Evolutionary conservation across 2,797 vertebrate species (phyloP).

Genomic region (Rousettus madagascariensis): DNA sequence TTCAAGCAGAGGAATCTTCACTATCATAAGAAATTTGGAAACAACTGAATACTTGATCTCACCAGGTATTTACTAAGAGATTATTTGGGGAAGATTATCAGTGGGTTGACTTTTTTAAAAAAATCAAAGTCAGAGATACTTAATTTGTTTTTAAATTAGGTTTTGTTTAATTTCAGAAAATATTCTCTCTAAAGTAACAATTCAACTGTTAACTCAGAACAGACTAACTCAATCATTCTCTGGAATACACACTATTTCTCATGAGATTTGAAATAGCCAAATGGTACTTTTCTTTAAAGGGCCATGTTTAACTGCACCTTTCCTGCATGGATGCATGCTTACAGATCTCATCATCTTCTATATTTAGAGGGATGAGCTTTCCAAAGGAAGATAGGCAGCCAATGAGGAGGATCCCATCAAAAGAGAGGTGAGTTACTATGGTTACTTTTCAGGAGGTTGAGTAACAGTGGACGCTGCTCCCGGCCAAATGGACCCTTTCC

Average conservation of each 20-base stretch:
- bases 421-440: constrained; percentile 79
- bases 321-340: constrained; percentile 70
- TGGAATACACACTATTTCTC: constrained; percentile 1
- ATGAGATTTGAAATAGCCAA: constrained; percentile 33
- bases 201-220: constrained; percentile 38
- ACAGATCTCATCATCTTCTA: constrained; percentile 80
- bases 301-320: constrained; percentile 57
- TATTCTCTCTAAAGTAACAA: constrained; percentile 36
- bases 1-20: background rate
- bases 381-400: constrained; percentile 72
- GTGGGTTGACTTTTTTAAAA: background rate
- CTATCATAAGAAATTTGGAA: constrained; percentile 39
- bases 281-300: constrained; percentile 52
- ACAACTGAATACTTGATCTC: constrained; percentile 10
- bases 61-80: background rate
- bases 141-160: constrained; percentile 25
- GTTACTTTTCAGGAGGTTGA: constrained; percentile 80
- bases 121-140: background rate
- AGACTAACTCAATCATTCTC: background rate
- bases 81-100: background rate
- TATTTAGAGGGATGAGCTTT: constrained; percentile 83
- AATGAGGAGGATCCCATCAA: constrained; percentile 74
- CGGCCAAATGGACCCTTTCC: constrained; percentile 34
- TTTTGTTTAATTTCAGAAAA: constrained; percentile 53
- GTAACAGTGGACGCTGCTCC: constrained; percentile 27